Conservation (phyloP, 2,888 invertebrate species). For the Dicroscelio sp. region DNA sequence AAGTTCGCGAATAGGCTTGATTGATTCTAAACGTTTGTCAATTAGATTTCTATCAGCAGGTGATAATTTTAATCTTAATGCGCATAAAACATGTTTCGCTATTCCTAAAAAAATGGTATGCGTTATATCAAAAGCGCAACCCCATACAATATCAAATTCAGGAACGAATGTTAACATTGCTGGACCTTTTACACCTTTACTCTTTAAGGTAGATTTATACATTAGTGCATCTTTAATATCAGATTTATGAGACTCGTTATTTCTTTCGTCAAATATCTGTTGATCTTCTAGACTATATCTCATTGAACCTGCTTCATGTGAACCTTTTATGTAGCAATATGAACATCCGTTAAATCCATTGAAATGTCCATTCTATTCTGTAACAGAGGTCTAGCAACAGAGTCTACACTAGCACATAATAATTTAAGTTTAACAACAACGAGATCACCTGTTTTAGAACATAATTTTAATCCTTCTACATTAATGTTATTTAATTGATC, state of each 20-base stretch:
- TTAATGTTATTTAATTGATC: too few species aligned
- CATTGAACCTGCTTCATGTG: neutral
- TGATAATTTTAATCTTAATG: too few species aligned
- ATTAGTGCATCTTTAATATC: neutral
- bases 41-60: too few species aligned
- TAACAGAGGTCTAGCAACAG: neutral
- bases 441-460: too few species aligned
- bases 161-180: neutral
- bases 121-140: neutral
- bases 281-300: neutral
- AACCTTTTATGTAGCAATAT: neutral
- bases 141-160: neutral
- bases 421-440: neutral
- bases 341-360: neutral
- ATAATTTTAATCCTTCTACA: too few species aligned
- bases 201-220: neutral
- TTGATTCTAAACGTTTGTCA: neutral
- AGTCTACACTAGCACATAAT: neutral
- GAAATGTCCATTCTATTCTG: neutral
- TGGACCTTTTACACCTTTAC: neutral
- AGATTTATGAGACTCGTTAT: neutral
- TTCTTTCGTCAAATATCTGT: neutral
- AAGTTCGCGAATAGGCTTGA: neutral
- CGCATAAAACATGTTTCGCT: too few species aligned
- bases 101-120: neutral